Evolutionary conservation across 2,113 vertebrate genomes (phyloP), one percentile per base, ranked within the genome.

Genomic region (Synodontis membranacea): DNA sequence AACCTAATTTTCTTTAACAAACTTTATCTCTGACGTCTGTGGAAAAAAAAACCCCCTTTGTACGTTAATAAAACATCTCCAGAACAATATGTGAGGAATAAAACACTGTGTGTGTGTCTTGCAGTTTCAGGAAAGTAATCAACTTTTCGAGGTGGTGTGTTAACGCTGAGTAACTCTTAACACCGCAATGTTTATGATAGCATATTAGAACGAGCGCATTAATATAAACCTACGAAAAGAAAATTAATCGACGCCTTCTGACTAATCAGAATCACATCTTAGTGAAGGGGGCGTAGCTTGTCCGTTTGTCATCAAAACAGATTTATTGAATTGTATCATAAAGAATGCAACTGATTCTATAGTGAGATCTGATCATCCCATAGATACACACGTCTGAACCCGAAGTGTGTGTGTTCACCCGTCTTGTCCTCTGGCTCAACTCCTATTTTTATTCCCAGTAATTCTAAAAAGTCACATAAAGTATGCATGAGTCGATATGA

Each of bases 391-490:
- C 56, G 31, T 14, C 11, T 0, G 34, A 68, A 56, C 75, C 66
- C 42, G 14, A 52, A 14, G 50, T 50, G 50, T 50, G 50, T 50
- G 86, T 54, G 25, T 11, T 46, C 8, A 14, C 28, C 60, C n/a
- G 11, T n/a, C 60, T 62, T n/a, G 9, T 3, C 28, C 10, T n/a
- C 28, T n/a, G 25, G 58, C 25, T 12, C 10, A 11, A n/a, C 6
- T n/a, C 28, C 28, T 62, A 62, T 62, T 62, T 62, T n/a, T n/a
- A n/a, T 56, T 23, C 54, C 5, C 54, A 56, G 54, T 56, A 56
- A 23, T 56, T 56, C 21, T 56, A 56, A 56, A 56, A 56, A 5
- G 0, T 85, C 78, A 88, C 54, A 84, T 84, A 74, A 79, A 85
- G 83, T 52, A 88, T 88, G 10, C 54, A 85, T 68, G 83, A 80